Percentiles rank a stretch among this genome's conserved stretches.
phyloP scores from a whole-genome alignment of 2,113 vertebrate species.

The Cathartes aura region DNA sequence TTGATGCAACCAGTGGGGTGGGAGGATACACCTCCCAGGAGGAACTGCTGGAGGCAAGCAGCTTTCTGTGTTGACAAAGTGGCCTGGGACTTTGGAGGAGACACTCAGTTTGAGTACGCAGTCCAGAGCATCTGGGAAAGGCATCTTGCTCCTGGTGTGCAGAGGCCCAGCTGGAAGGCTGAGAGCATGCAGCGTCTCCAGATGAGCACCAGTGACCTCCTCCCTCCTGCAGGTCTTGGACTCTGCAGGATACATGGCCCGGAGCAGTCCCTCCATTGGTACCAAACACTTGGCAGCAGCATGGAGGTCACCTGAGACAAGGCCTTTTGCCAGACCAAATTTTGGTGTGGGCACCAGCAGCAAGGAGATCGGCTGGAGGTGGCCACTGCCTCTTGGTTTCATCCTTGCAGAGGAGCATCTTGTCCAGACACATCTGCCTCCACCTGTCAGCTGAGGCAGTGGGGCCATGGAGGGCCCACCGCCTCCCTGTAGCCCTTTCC shows the following conservation, averaged over 20 bases:
- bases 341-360: neutral
- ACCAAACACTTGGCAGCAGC: neutral
- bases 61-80: neutral
- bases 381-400: neutral
- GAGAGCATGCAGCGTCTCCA: neutral
- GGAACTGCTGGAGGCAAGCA: neutral
- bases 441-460: neutral
- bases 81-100: neutral
- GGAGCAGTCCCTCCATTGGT: rapidly evolving
- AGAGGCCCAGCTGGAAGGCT: neutral
- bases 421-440: neutral
- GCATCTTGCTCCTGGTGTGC: neutral
- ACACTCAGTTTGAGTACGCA: neutral
- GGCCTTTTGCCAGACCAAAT: neutral
- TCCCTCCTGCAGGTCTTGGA: neutral
- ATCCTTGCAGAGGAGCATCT: neutral
- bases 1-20: neutral
- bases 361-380: neutral
- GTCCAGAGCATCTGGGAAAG: neutral
- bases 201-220: neutral
- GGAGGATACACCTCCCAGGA: neutral
- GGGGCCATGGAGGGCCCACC: neutral
- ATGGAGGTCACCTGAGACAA: neutral
- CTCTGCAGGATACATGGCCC: neutral
- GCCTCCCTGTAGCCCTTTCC: neutral